phyloP scores from a whole-genome alignment of 2,888 invertebrate species.

The Philopedon plagiatum region DNA sequence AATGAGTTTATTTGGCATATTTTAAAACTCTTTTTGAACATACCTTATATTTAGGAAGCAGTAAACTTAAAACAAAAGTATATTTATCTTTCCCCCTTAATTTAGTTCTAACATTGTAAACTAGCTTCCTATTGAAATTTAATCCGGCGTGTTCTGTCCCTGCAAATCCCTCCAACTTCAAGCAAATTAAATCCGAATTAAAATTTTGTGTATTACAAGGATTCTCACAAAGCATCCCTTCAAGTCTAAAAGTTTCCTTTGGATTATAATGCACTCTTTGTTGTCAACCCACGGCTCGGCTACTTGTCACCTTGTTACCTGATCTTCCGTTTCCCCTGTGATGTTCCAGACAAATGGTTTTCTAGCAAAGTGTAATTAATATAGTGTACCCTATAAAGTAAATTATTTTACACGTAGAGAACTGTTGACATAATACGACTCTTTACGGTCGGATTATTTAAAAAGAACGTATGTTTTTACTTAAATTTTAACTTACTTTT shows the following conservation, averaged over 20 bases:
- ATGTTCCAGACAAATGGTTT: conserved; percentile 25
- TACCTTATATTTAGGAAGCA: too few species aligned
- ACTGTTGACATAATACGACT: too few species aligned
- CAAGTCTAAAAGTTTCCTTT: conserved; percentile 19
- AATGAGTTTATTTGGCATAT: too few species aligned
- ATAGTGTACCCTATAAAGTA: background rate
- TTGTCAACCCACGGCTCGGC: conserved; percentile 31
- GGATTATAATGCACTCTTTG: conserved; percentile 38
- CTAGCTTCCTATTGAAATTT: too few species aligned
- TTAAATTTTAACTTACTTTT: too few species aligned
- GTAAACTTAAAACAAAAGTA: too few species aligned
- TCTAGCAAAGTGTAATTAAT: conserved; percentile 6
- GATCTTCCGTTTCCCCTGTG: conserved; percentile 31
- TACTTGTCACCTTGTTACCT: conserved; percentile 37
- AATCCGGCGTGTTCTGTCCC: too few species aligned
- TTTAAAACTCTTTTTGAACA: too few species aligned
- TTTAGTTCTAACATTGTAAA: too few species aligned
- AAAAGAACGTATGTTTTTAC: too few species aligned
- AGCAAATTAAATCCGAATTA: background rate
- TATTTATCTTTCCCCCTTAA: too few species aligned
- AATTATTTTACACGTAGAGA: background rate
- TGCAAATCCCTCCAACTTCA: background rate
- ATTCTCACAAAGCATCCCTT: background rate
- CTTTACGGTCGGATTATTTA: background rate
- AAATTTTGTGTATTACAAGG: background rate